phyloP scores from a whole-genome alignment of 2,113 vertebrate species.

The Psilopogon haemacephalus region DNA sequence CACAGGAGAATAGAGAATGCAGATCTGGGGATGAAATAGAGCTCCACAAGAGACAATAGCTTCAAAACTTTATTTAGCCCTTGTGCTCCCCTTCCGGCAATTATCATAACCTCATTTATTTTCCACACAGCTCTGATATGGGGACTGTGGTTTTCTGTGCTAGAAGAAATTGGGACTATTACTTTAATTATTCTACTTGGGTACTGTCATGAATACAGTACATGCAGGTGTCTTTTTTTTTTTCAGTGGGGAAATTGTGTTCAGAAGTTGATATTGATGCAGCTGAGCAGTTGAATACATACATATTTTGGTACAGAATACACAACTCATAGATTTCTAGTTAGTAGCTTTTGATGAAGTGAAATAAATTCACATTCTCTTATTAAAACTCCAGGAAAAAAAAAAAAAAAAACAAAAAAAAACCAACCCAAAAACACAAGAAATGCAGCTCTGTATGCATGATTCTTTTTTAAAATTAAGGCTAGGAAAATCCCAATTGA shows the following conservation, averaged over 20 bases:
- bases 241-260: neutral
- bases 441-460: conserved; percentile 27
- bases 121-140: neutral
- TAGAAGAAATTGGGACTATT: neutral
- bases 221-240: neutral
- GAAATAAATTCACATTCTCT: conserved; percentile 54
- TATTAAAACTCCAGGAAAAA: conserved; percentile 45
- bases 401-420: neutral
- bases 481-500: conserved; percentile 55
- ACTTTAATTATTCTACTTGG: conserved; percentile 2
- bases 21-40: neutral
- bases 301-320: conserved; percentile 40
- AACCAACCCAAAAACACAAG: neutral
- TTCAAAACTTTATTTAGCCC: neutral
- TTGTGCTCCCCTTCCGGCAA: neutral
- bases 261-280: conserved; percentile 10
- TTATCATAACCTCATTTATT: neutral
- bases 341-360: conserved; percentile 54
- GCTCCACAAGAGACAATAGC: neutral
- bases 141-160: neutral
- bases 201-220: neutral
- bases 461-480: conserved; percentile 46
- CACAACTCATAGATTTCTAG: neutral
- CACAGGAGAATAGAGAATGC: neutral
- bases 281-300: conserved; percentile 24